Base-by-base conservation (phyloP, 2,797 vertebrate species). In the Mormyrops boulengeri region DNA sequence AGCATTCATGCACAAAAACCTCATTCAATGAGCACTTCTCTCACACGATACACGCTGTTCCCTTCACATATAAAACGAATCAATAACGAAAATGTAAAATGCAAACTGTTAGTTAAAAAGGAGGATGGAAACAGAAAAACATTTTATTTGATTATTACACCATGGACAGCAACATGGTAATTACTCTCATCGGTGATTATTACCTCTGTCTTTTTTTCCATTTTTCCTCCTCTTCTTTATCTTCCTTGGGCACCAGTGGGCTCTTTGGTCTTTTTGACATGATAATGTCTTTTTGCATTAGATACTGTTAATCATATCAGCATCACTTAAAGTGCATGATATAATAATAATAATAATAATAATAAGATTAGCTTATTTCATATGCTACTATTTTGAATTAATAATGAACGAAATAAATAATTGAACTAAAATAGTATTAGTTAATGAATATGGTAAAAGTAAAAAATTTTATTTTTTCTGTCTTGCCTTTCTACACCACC, bases 401-500 rank as follows among this genome's bases (percentile, higher is more conserved):
- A n/a, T 22, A 60, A 62, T 9, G 7, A 30, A 30, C 26, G 1
- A 30, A 30, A 30, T 30, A 30, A 30, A 30, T 30, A 30, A 30
- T 30, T 30, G 26, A 30, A 0, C 26, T 9, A 62, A 60, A 62
- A 62, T 22, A 62, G n/a, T 62, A 9, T 62, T 62, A 60, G n/a
- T 60, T 8, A 22, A 60, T 60, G 26, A 62, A 62, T 26, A 22
- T 22, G 26, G 57, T 5, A 62, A 62, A 62, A 62, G 57, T 62
- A n/a, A 2, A n/a, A 60, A 7, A 2, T 22, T 7, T 0, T 0
- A 0, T 2, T 2, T 22, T 57, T n/a, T 22, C 57, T 6, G n/a
- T 60, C n/a, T 60, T 62, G n/a, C 57, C 6, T 62, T 62, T 62
- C n/a, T 26, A 62, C 2, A 0, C 4, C 17, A 17, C 57, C 2